phyloP scores from a whole-genome alignment of 2,888 invertebrate species.

The Branchinecta sandiegonensis region DNA sequence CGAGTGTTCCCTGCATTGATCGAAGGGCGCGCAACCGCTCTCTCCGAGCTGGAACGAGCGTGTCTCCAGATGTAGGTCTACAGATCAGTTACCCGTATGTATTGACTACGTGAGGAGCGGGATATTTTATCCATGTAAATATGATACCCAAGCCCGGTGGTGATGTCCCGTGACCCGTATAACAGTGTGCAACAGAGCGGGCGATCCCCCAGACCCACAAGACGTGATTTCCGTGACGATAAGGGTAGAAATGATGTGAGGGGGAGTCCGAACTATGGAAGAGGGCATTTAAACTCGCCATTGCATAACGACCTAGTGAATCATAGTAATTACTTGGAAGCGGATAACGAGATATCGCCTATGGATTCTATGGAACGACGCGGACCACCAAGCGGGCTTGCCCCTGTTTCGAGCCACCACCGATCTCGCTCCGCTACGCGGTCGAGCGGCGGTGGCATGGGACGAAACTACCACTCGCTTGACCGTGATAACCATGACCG shows the following conservation, averaged over 20 bases:
- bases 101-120: too few species aligned
- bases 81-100: too few species aligned
- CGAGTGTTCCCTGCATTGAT: too few species aligned
- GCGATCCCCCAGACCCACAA: background rate
- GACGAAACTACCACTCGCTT: conserved; percentile 49
- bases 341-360: conserved; percentile 8
- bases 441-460: conserved; percentile 36
- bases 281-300: conserved; percentile 1
- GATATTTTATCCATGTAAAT: too few species aligned
- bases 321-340: background rate
- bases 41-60: too few species aligned
- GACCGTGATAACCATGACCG: conserved; percentile 48
- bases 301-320: background rate
- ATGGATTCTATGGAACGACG: conserved; percentile 25
- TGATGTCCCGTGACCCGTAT: too few species aligned
- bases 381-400: conserved; percentile 23
- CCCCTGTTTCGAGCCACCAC: conserved; percentile 42
- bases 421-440: conserved; percentile 66
- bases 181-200: conserved; percentile 1
- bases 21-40: too few species aligned
- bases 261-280: conserved; percentile 5
- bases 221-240: background rate
- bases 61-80: too few species aligned
- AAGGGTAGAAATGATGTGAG: background rate
- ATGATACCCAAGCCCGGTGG: too few species aligned